Percentiles rank a stretch among this genome's conserved stretches.
These are phyloP conservation scores for Lates japonicus DNA, from an alignment of 2,797 vertebrate species.

Conservation along the genomic window DNA sequence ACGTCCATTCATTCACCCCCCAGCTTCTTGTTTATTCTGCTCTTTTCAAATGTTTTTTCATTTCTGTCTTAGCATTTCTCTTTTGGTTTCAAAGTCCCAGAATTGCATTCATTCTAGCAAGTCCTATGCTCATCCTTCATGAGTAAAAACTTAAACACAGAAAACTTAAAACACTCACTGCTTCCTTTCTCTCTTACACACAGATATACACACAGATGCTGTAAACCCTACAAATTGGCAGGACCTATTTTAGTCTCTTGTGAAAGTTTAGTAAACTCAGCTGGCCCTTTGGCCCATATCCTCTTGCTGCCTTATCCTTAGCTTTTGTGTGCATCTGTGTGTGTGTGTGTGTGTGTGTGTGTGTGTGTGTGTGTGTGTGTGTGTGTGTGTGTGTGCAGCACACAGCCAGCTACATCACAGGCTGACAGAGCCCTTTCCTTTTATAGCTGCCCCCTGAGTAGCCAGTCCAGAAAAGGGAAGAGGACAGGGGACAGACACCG, in stretches of 20 bases:
- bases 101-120: background rate
- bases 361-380: slow-evolving; percentile 45
- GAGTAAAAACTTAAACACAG: slow-evolving; percentile 2
- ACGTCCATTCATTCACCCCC: slow-evolving; percentile 26
- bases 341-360: slow-evolving; percentile 45
- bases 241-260: slow-evolving; percentile 79
- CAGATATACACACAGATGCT: slow-evolving; percentile 15
- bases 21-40: slow-evolving; percentile 15
- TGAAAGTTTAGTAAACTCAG: slow-evolving; percentile 86
- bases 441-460: slow-evolving; percentile 84
- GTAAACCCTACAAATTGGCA: slow-evolving; percentile 45
- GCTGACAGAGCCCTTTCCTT: slow-evolving; percentile 86
- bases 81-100: slow-evolving; percentile 1
- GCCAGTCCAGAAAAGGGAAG: slow-evolving; percentile 87
- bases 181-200: background rate
- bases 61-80: slow-evolving; percentile 4
- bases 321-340: slow-evolving; percentile 38
- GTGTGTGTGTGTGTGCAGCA: slow-evolving; percentile 43
- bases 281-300: slow-evolving; percentile 81
- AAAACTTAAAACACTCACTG: slow-evolving; percentile 3
- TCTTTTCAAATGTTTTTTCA: slow-evolving; percentile 18
- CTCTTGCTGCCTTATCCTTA: slow-evolving; percentile 67
- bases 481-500: slow-evolving; percentile 73
- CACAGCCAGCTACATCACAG: slow-evolving; percentile 78
- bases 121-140: background rate